Base-by-base conservation (phyloP, 2,888 invertebrate genomes). In the Cantharis lateralis region DNA sequence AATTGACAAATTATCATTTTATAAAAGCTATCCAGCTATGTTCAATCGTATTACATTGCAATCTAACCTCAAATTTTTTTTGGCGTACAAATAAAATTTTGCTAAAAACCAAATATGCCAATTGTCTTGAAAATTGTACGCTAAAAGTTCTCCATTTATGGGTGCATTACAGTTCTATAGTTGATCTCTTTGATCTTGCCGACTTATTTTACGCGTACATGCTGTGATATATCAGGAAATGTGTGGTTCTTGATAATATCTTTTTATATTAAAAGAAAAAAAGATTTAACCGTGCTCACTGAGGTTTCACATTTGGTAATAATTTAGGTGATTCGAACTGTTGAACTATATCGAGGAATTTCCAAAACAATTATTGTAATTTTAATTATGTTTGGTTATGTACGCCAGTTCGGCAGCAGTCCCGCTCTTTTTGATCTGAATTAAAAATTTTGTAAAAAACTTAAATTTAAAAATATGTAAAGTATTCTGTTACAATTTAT, bases 151-250 rank as follows among this genome's bases (percentile, higher is more conserved):
- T 70, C 76, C 76, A 73, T 76, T 73, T 76, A 76, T 66, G 73
- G 73, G 76, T 76, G 76, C 73, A 73, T 76, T 77, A 74, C 77
- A 77, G 74, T 77, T 77, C 74, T 71, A 71, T 62, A 70, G 61
- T 73, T 76, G 73, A 69, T 66, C 24, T 66, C 77, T 78, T 78
- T 78, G 77, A 74, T 78, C 68, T 15, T 69, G 75, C 77, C 77
- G 77, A 78, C 77, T 71, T 75, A 78, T 74, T 78, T 74, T 77
- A 77, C 74, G 74, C 74, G 16, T 71, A 77, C 71, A 71, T 71
- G 74, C 74, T 71, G 77, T 68, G 74, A 64, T 64, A 77, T 74
- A 77, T 77, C 64, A n/a, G 48, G 48, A 48, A 48, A 48, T 24
- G 24, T 20, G 24, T 62, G 63, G 26, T 63, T 24, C 63, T 71